phyloP scores from a whole-genome alignment of 1,140 invertebrate species.

The Eubasilissa regina region DNA sequence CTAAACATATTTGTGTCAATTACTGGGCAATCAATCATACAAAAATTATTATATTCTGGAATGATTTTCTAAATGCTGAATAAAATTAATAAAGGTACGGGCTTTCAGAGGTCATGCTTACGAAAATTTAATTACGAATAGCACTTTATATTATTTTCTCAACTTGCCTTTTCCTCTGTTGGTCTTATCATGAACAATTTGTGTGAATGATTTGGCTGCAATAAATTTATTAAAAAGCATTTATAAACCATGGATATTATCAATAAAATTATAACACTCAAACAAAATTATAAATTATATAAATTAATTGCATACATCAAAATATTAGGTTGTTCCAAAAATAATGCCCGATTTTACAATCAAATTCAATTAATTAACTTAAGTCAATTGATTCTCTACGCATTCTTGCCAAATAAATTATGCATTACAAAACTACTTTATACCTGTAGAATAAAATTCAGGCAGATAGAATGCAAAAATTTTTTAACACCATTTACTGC shows the following conservation, averaged over 20 bases:
- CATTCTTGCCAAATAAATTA: too few relatives aligned
- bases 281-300: background rate
- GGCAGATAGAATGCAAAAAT: too few relatives aligned
- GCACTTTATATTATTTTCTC: background rate
- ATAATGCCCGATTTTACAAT: too few relatives aligned
- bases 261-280: background rate
- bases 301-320: background rate
- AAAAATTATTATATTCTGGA: too few relatives aligned
- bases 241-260: constrained; percentile 6
- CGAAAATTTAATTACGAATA: constrained; percentile 27
- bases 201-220: constrained; percentile 58
- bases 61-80: too few relatives aligned
- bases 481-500: too few relatives aligned
- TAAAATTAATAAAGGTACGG: background rate
- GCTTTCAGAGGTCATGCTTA: constrained; percentile 7
- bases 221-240: constrained; percentile 53
- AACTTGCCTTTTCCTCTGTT: constrained; percentile 57
- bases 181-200: constrained; percentile 58
- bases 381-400: too few relatives aligned
- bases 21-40: too few relatives aligned
- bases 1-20: too few relatives aligned
- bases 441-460: too few relatives aligned
- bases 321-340: background rate
- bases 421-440: too few relatives aligned
- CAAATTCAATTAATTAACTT: too few relatives aligned